Evolutionary conservation across 2,888 invertebrate genomes (phyloP), one percentile per base, ranked within the genome.

Genomic region (Xylophagus ater): DNA sequence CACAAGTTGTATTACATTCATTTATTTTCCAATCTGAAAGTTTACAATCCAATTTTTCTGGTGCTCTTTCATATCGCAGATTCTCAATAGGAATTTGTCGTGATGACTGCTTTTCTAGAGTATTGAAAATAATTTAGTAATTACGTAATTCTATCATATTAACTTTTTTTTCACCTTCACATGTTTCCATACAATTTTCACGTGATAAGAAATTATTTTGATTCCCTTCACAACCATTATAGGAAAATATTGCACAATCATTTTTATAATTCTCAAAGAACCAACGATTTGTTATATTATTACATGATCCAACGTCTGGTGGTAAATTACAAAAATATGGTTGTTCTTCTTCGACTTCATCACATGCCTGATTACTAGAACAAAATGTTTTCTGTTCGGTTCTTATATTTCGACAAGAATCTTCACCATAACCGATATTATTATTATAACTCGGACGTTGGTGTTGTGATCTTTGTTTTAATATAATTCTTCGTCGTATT

Each of bases 171-270:
- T 34, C 25, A 45, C 64, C 59, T 5, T 66, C 62, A 52, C 86
- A 87, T 9, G 76, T 71, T 15, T 68, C 67, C 42, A 73, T 71
- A 53, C 90, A 90, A 30, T 75, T 72, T 39, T 78, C 74, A 41
- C 76, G 70, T 0, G 76, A 76, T 38, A 74, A 74, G 63, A 93
- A 94, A 60, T 88, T 88, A 62, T 94, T 94, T 29, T 73, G 72
- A 59, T 90, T 93, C 2, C 83, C 87, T 32, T 84, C 80, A 58
- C 96, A 96, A 25, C 92, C 93, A 31, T 56, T 57, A 17, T 82
- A 81, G 66, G 81, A 94, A 64, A 94, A 96, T 4, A 83, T 74
- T 51, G 78, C 78, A 58, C 96, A 96, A 19, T 71, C 70, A 17
- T 75, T 74, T 24, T 70, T 70, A 17, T 70, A 59, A 18, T 70